A percentile compares a stretch with the other conserved stretches of the same genome.
phyloP scores from a whole-genome alignment of 2,797 vertebrate genomes.

The Schizopygopsis malacanthus region DNA sequence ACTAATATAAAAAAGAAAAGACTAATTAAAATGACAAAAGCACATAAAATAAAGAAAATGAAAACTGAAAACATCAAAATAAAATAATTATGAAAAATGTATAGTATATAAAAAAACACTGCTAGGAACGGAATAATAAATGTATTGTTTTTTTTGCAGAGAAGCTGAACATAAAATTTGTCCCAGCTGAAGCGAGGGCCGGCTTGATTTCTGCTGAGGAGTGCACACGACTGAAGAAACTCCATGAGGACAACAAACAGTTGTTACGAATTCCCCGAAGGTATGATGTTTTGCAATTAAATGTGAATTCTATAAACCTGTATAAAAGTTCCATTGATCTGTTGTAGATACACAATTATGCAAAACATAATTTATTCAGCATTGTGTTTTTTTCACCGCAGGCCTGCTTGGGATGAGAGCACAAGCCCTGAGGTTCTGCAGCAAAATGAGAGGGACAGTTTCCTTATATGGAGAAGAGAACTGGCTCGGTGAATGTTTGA shows the following conservation, averaged over 20 bases:
- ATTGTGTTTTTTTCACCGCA: conserved; percentile 63
- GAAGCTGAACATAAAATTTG: conserved; percentile 91
- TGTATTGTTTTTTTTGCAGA: conserved; percentile 74
- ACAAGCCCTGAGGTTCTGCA: conserved; percentile 88
- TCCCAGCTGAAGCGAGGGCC: conserved; percentile 83
- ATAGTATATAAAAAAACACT: too few relatives aligned
- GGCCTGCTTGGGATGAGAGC: conserved; percentile 88
- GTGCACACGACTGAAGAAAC: conserved; percentile 78
- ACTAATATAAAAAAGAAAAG: neutral
- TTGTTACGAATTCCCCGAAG: conserved; percentile 91
- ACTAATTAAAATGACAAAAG: neutral
- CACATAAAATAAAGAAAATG: neutral
- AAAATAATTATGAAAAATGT: neutral
- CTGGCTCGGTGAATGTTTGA: conserved; percentile 82
- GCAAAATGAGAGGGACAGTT: conserved; percentile 89
- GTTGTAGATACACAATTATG: neutral
- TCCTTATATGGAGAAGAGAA: conserved; percentile 91
- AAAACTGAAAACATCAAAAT: neutral
- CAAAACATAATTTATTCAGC: neutral
- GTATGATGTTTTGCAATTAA: conserved; percentile 62
- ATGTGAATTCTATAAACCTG: neutral
- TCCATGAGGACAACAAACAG: conserved; percentile 89
- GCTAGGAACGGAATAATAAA: neutral
- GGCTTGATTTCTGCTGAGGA: conserved; percentile 87
- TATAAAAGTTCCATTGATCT: neutral